Conservation (phyloP, 2,797 vertebrate genomes). For the Aeoliscus strigatus region DNA sequence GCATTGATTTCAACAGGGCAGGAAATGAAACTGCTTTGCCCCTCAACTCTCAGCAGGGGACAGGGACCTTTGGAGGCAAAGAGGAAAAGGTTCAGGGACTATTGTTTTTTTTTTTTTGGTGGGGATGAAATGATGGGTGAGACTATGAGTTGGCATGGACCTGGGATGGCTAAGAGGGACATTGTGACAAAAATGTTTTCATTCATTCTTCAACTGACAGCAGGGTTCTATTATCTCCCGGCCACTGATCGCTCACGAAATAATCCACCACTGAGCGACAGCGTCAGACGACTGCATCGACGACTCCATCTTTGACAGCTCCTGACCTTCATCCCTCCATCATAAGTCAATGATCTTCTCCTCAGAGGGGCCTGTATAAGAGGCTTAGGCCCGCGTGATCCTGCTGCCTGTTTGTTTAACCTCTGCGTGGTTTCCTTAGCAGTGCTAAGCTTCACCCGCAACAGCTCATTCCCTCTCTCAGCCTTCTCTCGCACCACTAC, state of each 20-base stretch:
- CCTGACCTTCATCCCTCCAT: conserved; percentile 54
- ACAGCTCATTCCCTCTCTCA: conserved; percentile 54
- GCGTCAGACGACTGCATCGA: neutral
- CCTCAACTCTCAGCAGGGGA: conserved; percentile 56
- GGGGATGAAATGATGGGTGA: conserved; percentile 46
- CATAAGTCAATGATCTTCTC: conserved; percentile 70
- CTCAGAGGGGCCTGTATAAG: conserved; percentile 59
- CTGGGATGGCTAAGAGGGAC: conserved; percentile 20
- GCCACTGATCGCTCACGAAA: too few species aligned
- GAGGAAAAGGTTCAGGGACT: conserved; percentile 41
- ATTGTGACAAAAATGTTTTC: conserved; percentile 45
- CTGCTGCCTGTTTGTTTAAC: conserved; percentile 68
- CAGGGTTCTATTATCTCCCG: conserved; percentile 32
- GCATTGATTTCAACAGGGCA: conserved; percentile 66
- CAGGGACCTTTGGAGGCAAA: conserved; percentile 27
- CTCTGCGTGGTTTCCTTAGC: conserved; percentile 53
- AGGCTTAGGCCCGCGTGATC: conserved; percentile 70
- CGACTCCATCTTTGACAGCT: conserved; percentile 25
- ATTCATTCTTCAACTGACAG: conserved; percentile 45
- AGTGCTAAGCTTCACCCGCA: conserved; percentile 50
- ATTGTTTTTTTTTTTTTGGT: conserved; percentile 14
- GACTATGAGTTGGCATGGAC: conserved; percentile 17
- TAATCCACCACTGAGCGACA: too few species aligned
- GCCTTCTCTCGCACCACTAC: conserved; percentile 24
- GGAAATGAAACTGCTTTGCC: conserved; percentile 71